Evolutionary conservation across 2,888 invertebrate species (phyloP), one percentile per base, ranked within the genome.

Genomic region (Luperina testacea): DNA sequence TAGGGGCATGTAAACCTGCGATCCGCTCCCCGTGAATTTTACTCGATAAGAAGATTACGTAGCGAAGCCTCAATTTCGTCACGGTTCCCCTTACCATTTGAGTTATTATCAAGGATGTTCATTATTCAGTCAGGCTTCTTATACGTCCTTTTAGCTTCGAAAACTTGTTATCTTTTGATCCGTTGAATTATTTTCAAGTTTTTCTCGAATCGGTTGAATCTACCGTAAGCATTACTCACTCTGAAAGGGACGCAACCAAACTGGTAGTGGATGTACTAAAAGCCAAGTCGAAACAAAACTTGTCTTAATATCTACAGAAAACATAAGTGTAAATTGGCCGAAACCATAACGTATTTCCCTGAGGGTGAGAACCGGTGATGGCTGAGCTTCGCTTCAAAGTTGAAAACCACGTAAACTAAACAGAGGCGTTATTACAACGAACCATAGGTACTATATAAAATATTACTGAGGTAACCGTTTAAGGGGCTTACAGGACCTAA

Each of bases 11-110:
- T 81, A 78, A 81, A 72, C 78, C 74, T 57, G 57, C 67, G 76
- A 72, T 76, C 72, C 79, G 59, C 48, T 51, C 13, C 67, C 77
- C 64, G 78, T 82, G 82, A 79, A 78, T 82, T 80, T 78, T 75
- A 68, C 84, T 76, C 77, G 86, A 88, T 90, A 89, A 88, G 89
- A 79, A 89, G 90, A 88, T 89, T 90, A 90, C 75, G 75, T 42
- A 73, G 59, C 59, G 69, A 72, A 65, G 78, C 75, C 84, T 82
- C 78, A 87, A 85, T 84, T 84, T 79, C 72, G 74, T 75, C 72
- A 80, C 82, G 74, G 57, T 15, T 64, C n/a, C 71, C 71, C 75
- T 68, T 72, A 75, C 45, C 68, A 64, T 72, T 72, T 74, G 57
- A 71, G 74, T 82, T 78, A 82, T 80, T 80, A 87, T 81, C 72